phyloP scores from a whole-genome alignment of 2,888 invertebrate genomes.

The Lathronympha strigana region DNA sequence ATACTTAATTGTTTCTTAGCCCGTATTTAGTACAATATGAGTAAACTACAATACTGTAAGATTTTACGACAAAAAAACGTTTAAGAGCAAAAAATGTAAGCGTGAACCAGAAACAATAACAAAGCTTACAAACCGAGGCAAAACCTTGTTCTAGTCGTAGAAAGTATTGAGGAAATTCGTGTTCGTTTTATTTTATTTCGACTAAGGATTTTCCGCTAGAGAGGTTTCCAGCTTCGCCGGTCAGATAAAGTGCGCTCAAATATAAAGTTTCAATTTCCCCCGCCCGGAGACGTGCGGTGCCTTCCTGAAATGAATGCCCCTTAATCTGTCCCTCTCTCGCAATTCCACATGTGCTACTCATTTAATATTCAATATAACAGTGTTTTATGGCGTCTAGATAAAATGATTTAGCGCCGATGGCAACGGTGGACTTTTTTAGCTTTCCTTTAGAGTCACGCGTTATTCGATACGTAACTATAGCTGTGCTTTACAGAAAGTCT shows the following conservation, averaged over 20 bases:
- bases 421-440: slow-evolving; percentile 1
- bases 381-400: slow-evolving; percentile 40
- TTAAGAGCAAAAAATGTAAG: neutral
- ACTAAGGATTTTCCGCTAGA: slow-evolving; percentile 68
- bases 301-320: slow-evolving; percentile 60
- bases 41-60: no score
- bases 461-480: no score
- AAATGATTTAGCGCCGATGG: slow-evolving; percentile 34
- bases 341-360: slow-evolving; percentile 47
- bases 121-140: slow-evolving; percentile 58
- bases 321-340: slow-evolving; percentile 58
- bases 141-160: slow-evolving; percentile 59
- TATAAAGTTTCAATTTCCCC: slow-evolving; percentile 81
- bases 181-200: slow-evolving; percentile 72
- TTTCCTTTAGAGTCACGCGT: no score
- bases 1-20: no score
- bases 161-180: slow-evolving; percentile 64
- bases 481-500: no score
- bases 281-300: slow-evolving; percentile 67
- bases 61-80: no score
- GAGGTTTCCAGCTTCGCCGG: slow-evolving; percentile 66
- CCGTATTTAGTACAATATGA: no score
- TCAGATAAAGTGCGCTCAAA: slow-evolving; percentile 79
- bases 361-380: slow-evolving; percentile 39
- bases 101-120: slow-evolving; percentile 48